Base-by-base conservation (phyloP, 1,140 invertebrate genomes). In the Matsumurasca onukii region DNA sequence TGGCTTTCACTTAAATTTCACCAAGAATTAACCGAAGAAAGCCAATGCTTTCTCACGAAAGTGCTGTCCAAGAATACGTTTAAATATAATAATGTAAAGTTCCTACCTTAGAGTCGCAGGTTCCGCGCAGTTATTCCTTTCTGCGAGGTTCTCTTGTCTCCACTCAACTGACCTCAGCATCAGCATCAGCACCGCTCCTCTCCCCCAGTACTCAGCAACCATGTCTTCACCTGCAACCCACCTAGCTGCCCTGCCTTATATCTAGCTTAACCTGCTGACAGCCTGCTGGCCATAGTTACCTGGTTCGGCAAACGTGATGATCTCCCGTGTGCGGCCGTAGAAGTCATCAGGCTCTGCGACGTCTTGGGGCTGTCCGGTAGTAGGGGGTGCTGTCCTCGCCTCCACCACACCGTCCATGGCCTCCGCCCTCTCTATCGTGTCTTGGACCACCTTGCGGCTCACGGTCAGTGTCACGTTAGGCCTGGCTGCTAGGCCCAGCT, bases 241-340 rank as follows among this genome's bases (percentile, higher is more conserved):
- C 55, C 55, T 59, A 59, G 22, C 55, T 25, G 22, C 25, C 34
- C 34, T 39, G 34, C 5, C 34, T 17, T 5, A n/a, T n/a, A n/a
- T n/a, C n/a, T n/a, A n/a, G n/a, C n/a, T n/a, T 59, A 59, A n/a
- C 22, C 22, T 52, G 5, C 49, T 59, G 5, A 2, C n/a, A 29
- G 22, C 25, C 55, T 65, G 22, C 34, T n/a, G n/a, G 63, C 39
- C 9, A 31, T 79, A 83, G n/a, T 85, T 81, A 91, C 91, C 91
- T 80, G 87, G 86, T 77, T 92, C 90, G 3, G 90, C 89, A 76
- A 93, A 93, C 15, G 89, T 87, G 73, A 92, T 91, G 73, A 93
- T 91, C 79, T 92, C 90, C 27, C 89, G 89, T 3, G 90, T 91
- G 69, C 86, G 86, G 13, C 88, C 90, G 78, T 89, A 91, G 75